Evolutionary conservation across 1,140 invertebrate genomes (phyloP), one percentile per base, ranked within the genome.

Genomic region (Aporrectodea caliginosa): DNA sequence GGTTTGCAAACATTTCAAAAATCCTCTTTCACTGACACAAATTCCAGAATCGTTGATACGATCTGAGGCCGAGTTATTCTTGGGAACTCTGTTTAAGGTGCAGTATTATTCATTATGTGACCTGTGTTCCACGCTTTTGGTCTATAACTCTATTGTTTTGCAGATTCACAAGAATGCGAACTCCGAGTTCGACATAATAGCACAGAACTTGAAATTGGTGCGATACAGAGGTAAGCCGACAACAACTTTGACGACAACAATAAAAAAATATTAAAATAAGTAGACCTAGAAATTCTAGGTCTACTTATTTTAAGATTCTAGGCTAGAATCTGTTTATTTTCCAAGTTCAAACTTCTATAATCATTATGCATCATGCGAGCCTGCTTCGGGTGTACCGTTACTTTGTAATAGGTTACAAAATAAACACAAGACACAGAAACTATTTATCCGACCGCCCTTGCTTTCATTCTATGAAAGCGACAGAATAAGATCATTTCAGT

Each of bases 201-300:
- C 78, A 14, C 78, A 79, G 58, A 75, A 75, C 14, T 30, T 79
- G 16, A 73, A 75, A 74, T 33, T 58, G 12, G 73, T 75, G 31
- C 33, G 73, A n/a, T 79, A 79, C 58, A 79, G 43, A 79, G 78
- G 78, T 58, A 79, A 72, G 69, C n/a, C n/a, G n/a, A n/a, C n/a
- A n/a, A n/a, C n/a, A n/a, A n/a, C n/a, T n/a, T n/a, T n/a, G n/a
- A n/a, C n/a, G n/a, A n/a, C n/a, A n/a, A n/a, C n/a, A n/a, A n/a
- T n/a, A n/a, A n/a, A n/a, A n/a, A n/a, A n/a, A n/a, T n/a, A n/a
- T n/a, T n/a, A n/a, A n/a, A n/a, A n/a, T n/a, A n/a, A n/a, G n/a
- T n/a, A n/a, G n/a, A n/a, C n/a, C n/a, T n/a, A n/a, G n/a, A n/a
- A n/a, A n/a, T n/a, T n/a, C n/a, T n/a, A n/a, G n/a, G n/a, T n/a